These are phyloP conservation scores for Formica aserva DNA, from an alignment of 2,888 invertebrate species.

Conservation along the genomic window DNA sequence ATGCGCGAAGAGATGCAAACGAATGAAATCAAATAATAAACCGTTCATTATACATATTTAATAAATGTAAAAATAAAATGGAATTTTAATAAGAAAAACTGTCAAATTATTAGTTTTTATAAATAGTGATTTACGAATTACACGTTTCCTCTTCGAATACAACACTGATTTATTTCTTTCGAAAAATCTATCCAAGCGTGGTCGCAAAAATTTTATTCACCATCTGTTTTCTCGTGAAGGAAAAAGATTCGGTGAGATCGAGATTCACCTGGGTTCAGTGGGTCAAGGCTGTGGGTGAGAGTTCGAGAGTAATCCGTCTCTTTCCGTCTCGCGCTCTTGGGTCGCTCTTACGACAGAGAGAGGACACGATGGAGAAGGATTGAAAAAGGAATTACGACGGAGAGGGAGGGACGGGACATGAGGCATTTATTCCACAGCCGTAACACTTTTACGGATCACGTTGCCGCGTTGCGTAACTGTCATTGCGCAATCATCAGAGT, in stretches of 20 bases:
- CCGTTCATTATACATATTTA: background rate
- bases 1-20: conserved; percentile 7
- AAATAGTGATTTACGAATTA: background rate
- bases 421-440: conserved; percentile 65
- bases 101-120: no score
- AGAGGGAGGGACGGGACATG: conserved; percentile 26
- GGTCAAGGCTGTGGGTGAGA: conserved; percentile 79
- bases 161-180: background rate
- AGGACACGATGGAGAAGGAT: conserved; percentile 57
- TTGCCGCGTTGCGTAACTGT: conserved; percentile 79
- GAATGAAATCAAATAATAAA: background rate
- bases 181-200: background rate
- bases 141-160: background rate
- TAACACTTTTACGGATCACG: conserved; percentile 80
- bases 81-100: background rate
- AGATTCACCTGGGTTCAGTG: conserved; percentile 71
- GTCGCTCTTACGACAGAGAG: conserved; percentile 41
- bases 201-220: background rate
- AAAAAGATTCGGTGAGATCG: conserved; percentile 61
- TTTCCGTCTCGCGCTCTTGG: conserved; percentile 50
- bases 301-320: conserved; percentile 71
- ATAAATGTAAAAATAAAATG: background rate
- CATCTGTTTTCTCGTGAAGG: conserved; percentile 18
- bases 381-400: conserved; percentile 33
- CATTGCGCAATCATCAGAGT: conserved; percentile 75